Evolutionary conservation across 2,888 invertebrate genomes (phyloP).

Genomic region (Phorcus lineatus): DNA sequence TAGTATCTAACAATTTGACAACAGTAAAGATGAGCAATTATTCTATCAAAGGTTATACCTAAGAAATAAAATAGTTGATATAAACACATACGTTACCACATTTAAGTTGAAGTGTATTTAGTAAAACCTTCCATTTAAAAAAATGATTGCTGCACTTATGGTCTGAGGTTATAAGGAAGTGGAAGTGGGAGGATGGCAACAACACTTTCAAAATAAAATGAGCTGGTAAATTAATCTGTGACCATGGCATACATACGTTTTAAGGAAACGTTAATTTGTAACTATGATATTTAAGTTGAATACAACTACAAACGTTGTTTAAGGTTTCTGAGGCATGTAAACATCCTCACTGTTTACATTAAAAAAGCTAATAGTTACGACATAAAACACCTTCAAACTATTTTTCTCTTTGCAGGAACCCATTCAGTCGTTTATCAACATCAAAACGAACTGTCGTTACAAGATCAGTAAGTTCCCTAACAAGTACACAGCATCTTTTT

Average conservation of each 20-base stretch:
- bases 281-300: no score
- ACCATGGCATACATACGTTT: background rate
- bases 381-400: background rate
- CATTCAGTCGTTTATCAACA: conserved; percentile 59
- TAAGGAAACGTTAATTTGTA: background rate
- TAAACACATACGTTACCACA: no score
- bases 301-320: no score
- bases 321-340: no score
- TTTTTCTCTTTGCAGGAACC: conserved; percentile 57
- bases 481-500: background rate
- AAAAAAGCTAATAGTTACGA: background rate
- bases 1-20: no score
- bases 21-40: no score
- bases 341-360: background rate
- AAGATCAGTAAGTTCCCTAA: conserved; percentile 51
- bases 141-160: background rate
- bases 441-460: conserved; percentile 62
- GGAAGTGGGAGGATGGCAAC: background rate
- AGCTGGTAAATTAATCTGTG: background rate
- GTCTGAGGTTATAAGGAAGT: background rate
- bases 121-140: no score
- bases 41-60: no score
- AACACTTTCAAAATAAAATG: background rate
- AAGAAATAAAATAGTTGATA: no score
- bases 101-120: no score